phyloP scores from a whole-genome alignment of 2,113 vertebrate species.

The Neolamprologus caudopunctatus region DNA sequence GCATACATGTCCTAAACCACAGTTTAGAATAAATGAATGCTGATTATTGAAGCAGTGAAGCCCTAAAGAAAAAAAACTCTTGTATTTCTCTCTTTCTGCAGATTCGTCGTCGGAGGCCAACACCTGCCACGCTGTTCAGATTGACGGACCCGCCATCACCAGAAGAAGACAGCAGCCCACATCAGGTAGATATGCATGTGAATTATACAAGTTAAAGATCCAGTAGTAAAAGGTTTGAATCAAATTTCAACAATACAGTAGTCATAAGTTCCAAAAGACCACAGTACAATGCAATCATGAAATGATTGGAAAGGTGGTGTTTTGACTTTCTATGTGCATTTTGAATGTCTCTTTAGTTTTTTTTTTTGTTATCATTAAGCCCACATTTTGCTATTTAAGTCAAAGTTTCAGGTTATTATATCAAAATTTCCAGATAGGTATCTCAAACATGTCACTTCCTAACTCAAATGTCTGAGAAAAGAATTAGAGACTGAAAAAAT shows the following conservation, averaged over 20 bases:
- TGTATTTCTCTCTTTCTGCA: slow-evolving; percentile 20
- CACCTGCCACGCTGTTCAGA: slow-evolving; percentile 86
- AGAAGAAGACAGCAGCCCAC: slow-evolving; percentile 62
- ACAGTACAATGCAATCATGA: background rate
- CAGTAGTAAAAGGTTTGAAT: background rate
- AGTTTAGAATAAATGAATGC: background rate
- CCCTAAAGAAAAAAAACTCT: background rate
- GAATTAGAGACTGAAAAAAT: background rate
- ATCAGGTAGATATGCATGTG: slow-evolving; percentile 38
- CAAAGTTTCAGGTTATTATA: background rate
- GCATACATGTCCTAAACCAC: background rate
- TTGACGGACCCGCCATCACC: slow-evolving; percentile 83
- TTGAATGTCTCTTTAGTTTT: background rate
- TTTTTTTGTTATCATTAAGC: background rate
- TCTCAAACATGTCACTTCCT: background rate
- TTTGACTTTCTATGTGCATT: background rate
- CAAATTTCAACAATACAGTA: background rate
- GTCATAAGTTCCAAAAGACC: background rate
- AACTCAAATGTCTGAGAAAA: background rate
- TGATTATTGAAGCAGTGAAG: background rate
- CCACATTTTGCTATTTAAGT: background rate
- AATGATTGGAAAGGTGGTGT: background rate
- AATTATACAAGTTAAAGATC: background rate
- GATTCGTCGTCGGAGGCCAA: slow-evolving; percentile 87
- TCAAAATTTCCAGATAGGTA: background rate